phyloP scores from a whole-genome alignment of 2,797 vertebrate species.

The Hydrophis major region DNA sequence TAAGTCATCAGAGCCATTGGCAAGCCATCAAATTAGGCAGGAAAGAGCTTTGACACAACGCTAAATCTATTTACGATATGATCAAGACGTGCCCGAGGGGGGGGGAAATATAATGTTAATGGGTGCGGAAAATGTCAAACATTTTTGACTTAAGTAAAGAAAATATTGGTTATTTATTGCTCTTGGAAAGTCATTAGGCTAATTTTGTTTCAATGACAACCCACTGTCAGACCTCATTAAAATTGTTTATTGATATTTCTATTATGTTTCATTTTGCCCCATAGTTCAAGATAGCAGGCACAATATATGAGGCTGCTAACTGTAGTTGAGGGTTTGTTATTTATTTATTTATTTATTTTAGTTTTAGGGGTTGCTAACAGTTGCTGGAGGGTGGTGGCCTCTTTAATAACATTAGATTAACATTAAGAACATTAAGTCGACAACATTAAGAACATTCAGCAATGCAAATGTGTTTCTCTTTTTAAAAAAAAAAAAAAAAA shows the following conservation, averaged over 20 bases:
- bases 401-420: not conserved
- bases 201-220: slow-evolving; percentile 48
- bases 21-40: not conserved
- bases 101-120: not conserved
- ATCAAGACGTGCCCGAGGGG: not conserved
- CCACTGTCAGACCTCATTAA: slow-evolving; percentile 4
- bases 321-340: not conserved
- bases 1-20: not conserved
- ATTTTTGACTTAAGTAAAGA: slow-evolving; percentile 29
- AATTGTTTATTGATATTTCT: not conserved
- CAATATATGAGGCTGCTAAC: slow-evolving; percentile 1
- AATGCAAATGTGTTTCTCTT: not conserved
- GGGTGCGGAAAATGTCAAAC: not conserved
- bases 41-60: not conserved
- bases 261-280: slow-evolving; percentile 31
- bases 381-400: not conserved
- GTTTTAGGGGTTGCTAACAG: slow-evolving; percentile 24
- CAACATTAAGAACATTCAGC: not conserved
- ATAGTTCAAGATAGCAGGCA: slow-evolving; percentile 19
- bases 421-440: too few species aligned
- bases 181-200: slow-evolving; percentile 37
- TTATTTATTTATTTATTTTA: not conserved
- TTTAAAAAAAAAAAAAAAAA: not conserved
- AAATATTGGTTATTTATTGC: slow-evolving; percentile 44
- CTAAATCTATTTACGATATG: not conserved